phyloP scores from a whole-genome alignment of 2,113 vertebrate genomes.

The Pollachius pollachius region DNA sequence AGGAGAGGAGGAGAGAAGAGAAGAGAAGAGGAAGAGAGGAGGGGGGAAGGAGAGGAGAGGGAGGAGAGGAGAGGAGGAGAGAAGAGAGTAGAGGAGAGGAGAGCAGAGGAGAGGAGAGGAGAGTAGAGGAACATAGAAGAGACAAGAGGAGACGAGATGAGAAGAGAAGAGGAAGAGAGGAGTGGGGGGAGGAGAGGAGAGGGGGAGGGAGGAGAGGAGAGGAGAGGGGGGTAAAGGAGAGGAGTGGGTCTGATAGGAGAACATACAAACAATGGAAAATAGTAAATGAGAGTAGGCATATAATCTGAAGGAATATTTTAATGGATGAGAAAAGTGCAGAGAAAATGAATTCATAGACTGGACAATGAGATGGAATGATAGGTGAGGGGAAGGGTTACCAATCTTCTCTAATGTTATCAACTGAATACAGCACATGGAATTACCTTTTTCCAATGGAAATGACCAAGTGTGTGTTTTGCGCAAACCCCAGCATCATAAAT shows the following conservation, averaged over 20 bases:
- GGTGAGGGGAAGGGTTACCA: background rate
- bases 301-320: no score
- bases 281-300: background rate
- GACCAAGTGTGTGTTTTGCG: no score
- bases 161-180: background rate
- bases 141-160: background rate
- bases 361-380: background rate
- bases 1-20: background rate
- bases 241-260: background rate
- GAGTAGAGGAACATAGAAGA: background rate
- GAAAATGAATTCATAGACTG: background rate
- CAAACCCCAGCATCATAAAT: no score
- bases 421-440: no score
- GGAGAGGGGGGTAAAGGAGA: background rate
- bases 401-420: no score
- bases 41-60: background rate
- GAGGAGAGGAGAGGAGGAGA: background rate
- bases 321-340: background rate
- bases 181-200: background rate
- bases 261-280: background rate
- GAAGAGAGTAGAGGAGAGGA: no score
- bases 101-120: background rate
- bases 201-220: background rate
- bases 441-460: no score
- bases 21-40: background rate